Base-by-base conservation (phyloP, 2,888 invertebrate genomes). In the Brenthis daphne region DNA sequence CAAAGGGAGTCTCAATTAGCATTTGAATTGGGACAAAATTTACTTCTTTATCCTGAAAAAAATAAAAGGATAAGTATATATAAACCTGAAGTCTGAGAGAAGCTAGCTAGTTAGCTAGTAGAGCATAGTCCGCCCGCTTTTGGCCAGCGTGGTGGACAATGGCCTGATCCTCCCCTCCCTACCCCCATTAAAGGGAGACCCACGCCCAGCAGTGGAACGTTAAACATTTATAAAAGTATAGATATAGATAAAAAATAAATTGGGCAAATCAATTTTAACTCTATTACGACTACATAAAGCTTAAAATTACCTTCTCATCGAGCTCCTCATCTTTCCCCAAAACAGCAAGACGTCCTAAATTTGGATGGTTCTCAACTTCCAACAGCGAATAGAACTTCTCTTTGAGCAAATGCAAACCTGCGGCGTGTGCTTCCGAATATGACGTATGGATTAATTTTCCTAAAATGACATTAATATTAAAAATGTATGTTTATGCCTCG, bases 11-110 rank as follows among this genome's bases (percentile, higher is more conserved):
- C 75, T 95, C 95, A 0, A 95, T 95, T 0, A 96, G 94, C 61
- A 97, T 86, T 84, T 97, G 96, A n/a, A 95, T 94, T 0, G 95
- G 96, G 2, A 97, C 94, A 76, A 97, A 96, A 85, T 97, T 97
- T 0, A 96, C 95, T 12, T 85, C 82, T 57, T 83, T 85, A 0
- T 85, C 85, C 90, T 92, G 79, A 0, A 70, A 76, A 51, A 51
- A 51, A 16, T 6, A 16, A 51, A 16, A n/a, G 51, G 8, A 43
- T 2, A 43, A 43, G 37, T 43, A 11, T 11, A 43, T 6, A 50
- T 51, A 3, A 37, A 37, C 29, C 4, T 29, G 29, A 29, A 5
- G 5, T 29, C 29, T 29, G 29, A 29, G 5, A 29, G 29, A 29
- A 29, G 0, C 37, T 37, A 37, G 8, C 37, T 6, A 37, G 37